Percentiles rank a stretch among this genome's conserved stretches.
Evolutionary conservation across 1,140 invertebrate species (phyloP).

Genomic region (Panagrolaimus sp.): DNA sequence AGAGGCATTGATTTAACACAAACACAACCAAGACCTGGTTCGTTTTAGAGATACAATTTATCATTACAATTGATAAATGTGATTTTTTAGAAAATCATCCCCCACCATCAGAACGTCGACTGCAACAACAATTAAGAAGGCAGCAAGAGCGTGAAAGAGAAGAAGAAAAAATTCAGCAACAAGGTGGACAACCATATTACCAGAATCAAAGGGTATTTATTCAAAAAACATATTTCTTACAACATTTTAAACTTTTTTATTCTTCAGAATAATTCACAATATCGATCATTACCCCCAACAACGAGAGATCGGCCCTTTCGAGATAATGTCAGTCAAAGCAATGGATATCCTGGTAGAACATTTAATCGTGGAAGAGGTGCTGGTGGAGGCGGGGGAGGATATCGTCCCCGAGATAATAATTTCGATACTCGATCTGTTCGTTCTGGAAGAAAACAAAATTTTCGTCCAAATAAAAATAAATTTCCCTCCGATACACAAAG

Average conservation of each 20-base stretch:
- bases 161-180: not conserved
- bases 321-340: too few relatives aligned
- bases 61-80: not conserved
- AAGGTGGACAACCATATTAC: not conserved
- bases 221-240: too few relatives aligned
- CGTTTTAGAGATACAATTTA: not conserved
- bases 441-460: not conserved
- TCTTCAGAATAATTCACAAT: too few relatives aligned
- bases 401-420: not conserved
- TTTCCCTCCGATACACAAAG: not conserved
- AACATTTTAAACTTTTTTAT: too few relatives aligned
- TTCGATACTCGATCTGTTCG: slow-evolving; percentile 2
- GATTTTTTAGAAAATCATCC: slow-evolving; percentile 4
- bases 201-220: not conserved
- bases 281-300: too few relatives aligned
- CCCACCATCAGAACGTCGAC: not conserved
- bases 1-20: not conserved
- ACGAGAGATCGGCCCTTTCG: too few relatives aligned
- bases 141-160: not conserved
- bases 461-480: slow-evolving; percentile 4
- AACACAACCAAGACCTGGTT: not conserved
- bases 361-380: too few relatives aligned
- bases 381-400: too few relatives aligned
- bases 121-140: not conserved
- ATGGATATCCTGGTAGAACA: too few relatives aligned